Conservation (phyloP, 1,140 invertebrate genomes). For the Ephestia elutella region DNA sequence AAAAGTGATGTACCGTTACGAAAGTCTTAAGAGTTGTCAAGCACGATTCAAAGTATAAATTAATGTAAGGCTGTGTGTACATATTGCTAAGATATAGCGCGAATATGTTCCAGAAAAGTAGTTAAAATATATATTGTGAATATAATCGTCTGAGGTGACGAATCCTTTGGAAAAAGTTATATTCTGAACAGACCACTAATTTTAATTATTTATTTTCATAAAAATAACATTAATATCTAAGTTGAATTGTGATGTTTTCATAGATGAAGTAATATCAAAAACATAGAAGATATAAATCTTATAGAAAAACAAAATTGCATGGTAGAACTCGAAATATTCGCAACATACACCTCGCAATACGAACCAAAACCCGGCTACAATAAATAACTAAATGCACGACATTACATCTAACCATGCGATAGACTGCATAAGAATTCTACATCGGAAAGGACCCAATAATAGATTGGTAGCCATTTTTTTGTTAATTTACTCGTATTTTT, state of each 20-base stretch:
- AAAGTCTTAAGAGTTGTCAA: background rate
- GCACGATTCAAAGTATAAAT: background rate
- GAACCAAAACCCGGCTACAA: background rate
- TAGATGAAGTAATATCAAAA: too few species aligned
- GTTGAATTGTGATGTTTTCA: too few species aligned
- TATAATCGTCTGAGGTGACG: too few species aligned
- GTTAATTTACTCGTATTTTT: background rate
- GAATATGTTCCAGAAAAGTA: too few species aligned
- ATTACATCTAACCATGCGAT: slow-evolving; percentile 7
- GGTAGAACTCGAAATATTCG: too few species aligned
- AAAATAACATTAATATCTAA: too few species aligned
- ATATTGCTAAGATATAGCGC: background rate
- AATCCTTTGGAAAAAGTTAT: too few species aligned
- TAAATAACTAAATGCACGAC: background rate
- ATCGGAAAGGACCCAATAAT: slow-evolving; percentile 19
- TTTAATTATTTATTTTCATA: too few species aligned
- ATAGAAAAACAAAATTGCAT: too few species aligned
- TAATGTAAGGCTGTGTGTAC: background rate
- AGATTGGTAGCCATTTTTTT: slow-evolving; percentile 12
- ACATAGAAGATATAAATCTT: too few species aligned
- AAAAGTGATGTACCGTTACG: slow-evolving; percentile 1
- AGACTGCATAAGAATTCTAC: slow-evolving; percentile 30
- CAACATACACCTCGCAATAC: background rate
- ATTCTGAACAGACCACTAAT: too few species aligned
- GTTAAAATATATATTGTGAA: too few species aligned